Conservation (phyloP, 2,888 invertebrate species). For the Sinohyriopsis cumingii region DNA sequence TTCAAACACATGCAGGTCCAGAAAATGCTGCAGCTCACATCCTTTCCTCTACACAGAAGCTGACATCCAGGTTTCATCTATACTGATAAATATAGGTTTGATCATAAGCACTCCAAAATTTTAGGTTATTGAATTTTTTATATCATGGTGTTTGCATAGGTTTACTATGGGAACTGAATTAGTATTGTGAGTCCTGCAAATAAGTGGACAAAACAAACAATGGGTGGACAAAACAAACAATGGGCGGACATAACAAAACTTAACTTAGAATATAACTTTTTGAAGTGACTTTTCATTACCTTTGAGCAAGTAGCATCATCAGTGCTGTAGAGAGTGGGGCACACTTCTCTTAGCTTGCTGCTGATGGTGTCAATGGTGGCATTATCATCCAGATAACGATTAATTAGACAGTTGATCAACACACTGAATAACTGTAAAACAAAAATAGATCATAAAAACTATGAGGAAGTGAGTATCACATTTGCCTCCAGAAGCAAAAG, state of each 20-base stretch:
- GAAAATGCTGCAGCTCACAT: no score
- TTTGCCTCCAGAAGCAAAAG: neutral
- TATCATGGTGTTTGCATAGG: no score
- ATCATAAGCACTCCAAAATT: no score
- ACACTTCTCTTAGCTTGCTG: conserved; percentile 87
- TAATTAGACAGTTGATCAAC: conserved; percentile 88
- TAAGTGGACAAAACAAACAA: no score
- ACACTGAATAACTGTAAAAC: conserved; percentile 74
- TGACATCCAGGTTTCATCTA: no score
- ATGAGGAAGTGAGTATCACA: neutral
- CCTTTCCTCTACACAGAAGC: no score
- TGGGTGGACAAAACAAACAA: neutral
- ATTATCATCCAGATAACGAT: conserved; percentile 94
- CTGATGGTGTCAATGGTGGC: conserved; percentile 95
- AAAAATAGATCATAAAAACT: neutral
- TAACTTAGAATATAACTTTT: neutral
- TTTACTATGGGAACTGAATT: no score
- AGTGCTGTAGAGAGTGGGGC: conserved; percentile 92
- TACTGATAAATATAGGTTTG: no score
- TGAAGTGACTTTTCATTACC: conserved; percentile 74
- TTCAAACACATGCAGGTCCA: no score
- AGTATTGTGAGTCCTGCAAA: no score
- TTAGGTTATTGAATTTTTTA: no score
- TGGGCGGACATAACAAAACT: neutral
- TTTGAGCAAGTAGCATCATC: conserved; percentile 98